These are phyloP conservation scores for Erebia palarica DNA, from an alignment of 2,888 invertebrate species.

Conservation along the genomic window DNA sequence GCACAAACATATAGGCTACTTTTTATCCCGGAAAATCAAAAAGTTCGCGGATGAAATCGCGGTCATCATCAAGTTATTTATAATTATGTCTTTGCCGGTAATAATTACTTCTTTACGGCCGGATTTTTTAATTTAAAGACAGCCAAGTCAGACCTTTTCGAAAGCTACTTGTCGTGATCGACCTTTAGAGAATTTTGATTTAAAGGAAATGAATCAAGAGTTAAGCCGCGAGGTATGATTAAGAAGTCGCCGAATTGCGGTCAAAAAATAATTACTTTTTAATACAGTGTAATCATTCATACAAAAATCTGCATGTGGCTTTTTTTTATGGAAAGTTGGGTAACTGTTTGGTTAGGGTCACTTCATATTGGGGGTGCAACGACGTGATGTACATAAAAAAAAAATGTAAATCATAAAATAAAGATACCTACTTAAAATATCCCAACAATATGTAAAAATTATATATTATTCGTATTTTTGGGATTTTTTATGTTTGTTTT, in stretches of 20 bases:
- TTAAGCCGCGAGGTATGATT: conserved; percentile 55
- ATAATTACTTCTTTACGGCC: conserved; percentile 4
- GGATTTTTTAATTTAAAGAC: conserved; percentile 3
- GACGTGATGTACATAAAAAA: background rate
- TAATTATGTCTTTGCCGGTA: background rate
- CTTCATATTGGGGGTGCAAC: background rate
- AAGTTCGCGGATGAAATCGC: too few species aligned
- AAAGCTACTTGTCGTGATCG: conserved; percentile 20
- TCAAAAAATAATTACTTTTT: conserved; percentile 71
- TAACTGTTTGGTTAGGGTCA: conserved; percentile 39
- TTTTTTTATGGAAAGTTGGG: conserved; percentile 46
- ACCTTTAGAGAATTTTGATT: conserved; percentile 19
- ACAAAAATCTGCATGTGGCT: conserved; percentile 47
- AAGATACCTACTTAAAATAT: too few species aligned
- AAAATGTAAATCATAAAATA: too few species aligned
- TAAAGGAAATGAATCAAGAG: conserved; percentile 26
- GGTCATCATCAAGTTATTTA: too few species aligned
- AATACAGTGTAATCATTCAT: conserved; percentile 54
- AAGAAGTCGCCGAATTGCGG: conserved; percentile 55
- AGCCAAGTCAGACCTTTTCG: conserved; percentile 5
- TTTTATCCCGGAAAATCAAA: too few species aligned
- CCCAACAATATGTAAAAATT: too few species aligned
- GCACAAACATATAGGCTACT: too few species aligned
- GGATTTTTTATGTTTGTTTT: background rate
- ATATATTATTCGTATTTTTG: too few species aligned